Conservation (phyloP, 2,797 vertebrate genomes). For the Parotocinclus haroldoi region DNA sequence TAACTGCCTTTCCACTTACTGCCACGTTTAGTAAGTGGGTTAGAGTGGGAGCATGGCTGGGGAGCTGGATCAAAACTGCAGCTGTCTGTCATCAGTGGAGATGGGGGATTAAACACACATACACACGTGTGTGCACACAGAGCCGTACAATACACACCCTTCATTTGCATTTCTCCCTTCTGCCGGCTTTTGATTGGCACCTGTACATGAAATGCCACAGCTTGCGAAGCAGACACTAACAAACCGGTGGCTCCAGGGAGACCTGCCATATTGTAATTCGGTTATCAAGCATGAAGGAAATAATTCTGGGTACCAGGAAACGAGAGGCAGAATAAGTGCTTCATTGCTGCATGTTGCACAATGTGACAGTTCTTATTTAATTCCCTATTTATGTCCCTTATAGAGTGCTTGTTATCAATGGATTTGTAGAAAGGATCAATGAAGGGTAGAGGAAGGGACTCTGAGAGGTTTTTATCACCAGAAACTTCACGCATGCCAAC, state of each 20-base stretch:
- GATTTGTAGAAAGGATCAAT: constrained; percentile 69
- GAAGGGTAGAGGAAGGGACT: constrained; percentile 29
- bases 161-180: constrained; percentile 91
- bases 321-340: constrained; percentile 99
- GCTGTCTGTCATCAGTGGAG: constrained; percentile 80
- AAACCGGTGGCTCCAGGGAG: constrained; percentile 93
- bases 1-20: constrained; percentile 50
- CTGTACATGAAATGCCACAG: constrained; percentile 99
- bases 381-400: constrained; percentile 70
- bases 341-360: constrained; percentile 93
- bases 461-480: constrained; percentile 25
- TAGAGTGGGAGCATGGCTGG: constrained; percentile 39
- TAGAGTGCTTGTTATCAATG: constrained; percentile 90
- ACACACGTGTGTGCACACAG: constrained; percentile 12
- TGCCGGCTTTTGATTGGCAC: constrained; percentile 91
- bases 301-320: constrained; percentile 99
- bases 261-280: constrained; percentile 99
- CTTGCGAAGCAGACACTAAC: constrained; percentile 99
- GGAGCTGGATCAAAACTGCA: constrained; percentile 64
- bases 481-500: constrained; percentile 21
- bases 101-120: constrained; percentile 57
- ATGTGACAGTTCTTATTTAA: constrained; percentile 99
- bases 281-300: constrained; percentile 99
- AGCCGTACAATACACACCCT: constrained; percentile 70
- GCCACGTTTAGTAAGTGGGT: constrained; percentile 39